A percentile compares a stretch with the other conserved stretches of the same genome.
Conservation (phyloP, 2,797 vertebrate species). For the Acrocephalus scirpaceus region DNA sequence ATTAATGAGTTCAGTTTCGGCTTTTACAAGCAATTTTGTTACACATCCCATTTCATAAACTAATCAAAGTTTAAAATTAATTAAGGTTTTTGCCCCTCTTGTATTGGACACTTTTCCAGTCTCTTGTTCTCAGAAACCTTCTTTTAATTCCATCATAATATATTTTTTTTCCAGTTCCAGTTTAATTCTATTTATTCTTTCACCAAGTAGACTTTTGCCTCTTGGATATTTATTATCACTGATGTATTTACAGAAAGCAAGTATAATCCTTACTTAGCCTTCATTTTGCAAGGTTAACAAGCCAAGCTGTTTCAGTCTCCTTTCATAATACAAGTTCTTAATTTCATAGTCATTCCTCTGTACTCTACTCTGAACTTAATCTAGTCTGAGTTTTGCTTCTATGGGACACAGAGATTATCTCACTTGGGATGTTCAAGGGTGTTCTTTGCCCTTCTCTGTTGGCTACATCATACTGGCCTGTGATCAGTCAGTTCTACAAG, state of each 20-base stretch:
- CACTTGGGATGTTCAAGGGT: not conserved
- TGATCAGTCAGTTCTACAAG: not conserved
- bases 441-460: not conserved
- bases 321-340: not conserved
- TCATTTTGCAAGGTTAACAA: slow-evolving; percentile 18
- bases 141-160: not conserved
- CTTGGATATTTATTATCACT: not conserved
- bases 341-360: not conserved
- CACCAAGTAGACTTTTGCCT: not conserved
- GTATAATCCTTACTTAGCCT: not conserved
- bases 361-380: not conserved
- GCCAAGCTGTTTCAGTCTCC: not conserved
- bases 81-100: slow-evolving; percentile 18
- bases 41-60: not conserved
- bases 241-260: slow-evolving; percentile 5
- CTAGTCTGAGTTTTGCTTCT: not conserved
- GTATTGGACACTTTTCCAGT: not conserved
- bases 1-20: slow-evolving; percentile 39
- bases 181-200: not conserved
- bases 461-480: not conserved
- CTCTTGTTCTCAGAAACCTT: not conserved
- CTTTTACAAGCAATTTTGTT: slow-evolving; percentile 24
- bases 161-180: not conserved
- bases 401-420: not conserved
- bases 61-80: slow-evolving; percentile 45